Evolutionary conservation across 2,113 vertebrate species (phyloP), one percentile per base, ranked within the genome.

Genomic region (Oreotragus oreotragus): DNA sequence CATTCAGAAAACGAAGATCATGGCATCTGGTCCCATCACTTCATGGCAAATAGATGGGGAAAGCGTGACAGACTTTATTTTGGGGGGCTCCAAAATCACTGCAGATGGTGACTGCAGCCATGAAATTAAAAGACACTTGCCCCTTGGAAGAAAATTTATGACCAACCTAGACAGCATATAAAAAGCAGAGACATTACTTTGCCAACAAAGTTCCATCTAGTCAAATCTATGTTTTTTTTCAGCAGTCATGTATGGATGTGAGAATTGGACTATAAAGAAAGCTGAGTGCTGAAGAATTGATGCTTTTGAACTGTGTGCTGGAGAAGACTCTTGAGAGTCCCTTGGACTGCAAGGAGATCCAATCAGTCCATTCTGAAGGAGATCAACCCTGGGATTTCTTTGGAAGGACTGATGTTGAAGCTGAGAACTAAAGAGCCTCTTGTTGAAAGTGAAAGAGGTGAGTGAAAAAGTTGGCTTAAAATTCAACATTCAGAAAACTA

Each of bases 281-380:
- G 30, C 14, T 33, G 60, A 64, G 60, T 0, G 0, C 30, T 0
- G 0, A 64, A 64, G 30, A 64, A n/a, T 8, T 64, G 30, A n/a
- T 64, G 62, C 3, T 33, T 64, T 64, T 64, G 62, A 64, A n/a
- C 30, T 64, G 30, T 64, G 30, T 17, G 3, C 16, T 64, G 3
- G 60, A 62, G 15, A 64, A 64, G 15, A 64, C 62, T 64, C 60
- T 64, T 33, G 30, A 33, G 30, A 64, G 60, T 64, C 30, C 30
- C 15, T n/a, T 17, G 30, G 30, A 64, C 62, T 17, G 30, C 15
- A n/a, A 64, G 30, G 7, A 64, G 30, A 64, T n/a, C 30, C 7
- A 64, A 17, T 33, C 15, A 17, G 62, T 64, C 15, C 15, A 17
- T 64, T 30, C 7, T 64, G 33, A 17, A 33, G 62, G 62, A 64